phyloP scores from a whole-genome alignment of 2,797 vertebrate species.

The Channa striata region DNA sequence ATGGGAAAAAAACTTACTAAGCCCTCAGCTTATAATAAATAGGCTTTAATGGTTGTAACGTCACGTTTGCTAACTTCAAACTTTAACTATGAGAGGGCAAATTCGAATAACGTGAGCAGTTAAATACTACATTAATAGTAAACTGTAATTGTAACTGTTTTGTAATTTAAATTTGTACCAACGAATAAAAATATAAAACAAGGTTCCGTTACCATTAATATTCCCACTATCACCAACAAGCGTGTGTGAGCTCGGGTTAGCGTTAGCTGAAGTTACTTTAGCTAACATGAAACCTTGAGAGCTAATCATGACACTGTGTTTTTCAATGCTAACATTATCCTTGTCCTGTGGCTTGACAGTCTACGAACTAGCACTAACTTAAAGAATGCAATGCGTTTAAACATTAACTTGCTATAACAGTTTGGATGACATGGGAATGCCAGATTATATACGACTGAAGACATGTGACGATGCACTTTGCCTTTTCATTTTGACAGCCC shows the following conservation, averaged over 20 bases:
- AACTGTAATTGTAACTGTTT: too few species aligned
- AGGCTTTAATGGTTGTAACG: too few species aligned
- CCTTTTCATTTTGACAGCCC: constrained; percentile 6
- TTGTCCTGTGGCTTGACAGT: constrained; percentile 55
- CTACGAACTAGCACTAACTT: constrained; percentile 27
- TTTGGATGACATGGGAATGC: rapidly evolving
- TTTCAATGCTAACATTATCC: constrained; percentile 52
- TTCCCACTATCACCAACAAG: not conserved
- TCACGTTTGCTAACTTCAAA: too few species aligned
- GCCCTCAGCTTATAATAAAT: too few species aligned
- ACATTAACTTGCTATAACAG: not conserved
- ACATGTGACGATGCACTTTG: not conserved
- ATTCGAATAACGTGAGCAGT: too few species aligned
- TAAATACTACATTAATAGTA: not conserved
- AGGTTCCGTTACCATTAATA: not conserved
- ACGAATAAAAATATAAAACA: too few species aligned
- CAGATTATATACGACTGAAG: not conserved
- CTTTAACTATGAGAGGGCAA: too few species aligned
- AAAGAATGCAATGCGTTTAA: not conserved
- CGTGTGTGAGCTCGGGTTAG: not conserved
- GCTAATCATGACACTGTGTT: constrained; percentile 64
- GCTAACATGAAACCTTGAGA: constrained; percentile 21
- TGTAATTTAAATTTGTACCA: too few species aligned
- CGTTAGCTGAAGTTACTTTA: constrained; percentile 1
- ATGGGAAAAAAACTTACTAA: too few species aligned